phyloP scores from a whole-genome alignment of 2,888 invertebrate species.

The Alitta virens region DNA sequence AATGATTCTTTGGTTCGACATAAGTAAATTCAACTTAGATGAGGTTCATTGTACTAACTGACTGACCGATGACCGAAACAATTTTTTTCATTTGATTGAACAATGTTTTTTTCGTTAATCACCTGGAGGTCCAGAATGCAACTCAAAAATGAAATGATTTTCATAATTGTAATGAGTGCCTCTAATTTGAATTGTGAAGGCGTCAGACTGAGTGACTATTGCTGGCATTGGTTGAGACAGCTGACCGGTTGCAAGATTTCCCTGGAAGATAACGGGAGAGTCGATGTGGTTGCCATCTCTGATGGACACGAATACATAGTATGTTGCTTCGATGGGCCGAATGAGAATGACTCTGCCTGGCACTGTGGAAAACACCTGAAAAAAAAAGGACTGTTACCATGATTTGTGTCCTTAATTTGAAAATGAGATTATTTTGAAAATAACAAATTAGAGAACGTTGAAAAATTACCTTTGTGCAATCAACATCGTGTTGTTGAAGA shows the following conservation, averaged over 20 bases:
- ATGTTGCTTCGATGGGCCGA: not conserved
- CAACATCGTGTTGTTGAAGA: too few species aligned
- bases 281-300: not conserved
- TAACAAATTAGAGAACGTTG: too few species aligned
- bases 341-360: not conserved
- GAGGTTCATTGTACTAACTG: too few species aligned
- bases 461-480: too few species aligned
- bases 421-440: too few species aligned
- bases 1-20: too few species aligned
- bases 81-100: not conserved
- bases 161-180: not conserved
- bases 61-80: too few species aligned
- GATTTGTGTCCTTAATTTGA: too few species aligned
- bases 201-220: not conserved
- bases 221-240: not conserved
- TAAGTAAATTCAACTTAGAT: too few species aligned
- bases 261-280: not conserved
- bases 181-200: not conserved
- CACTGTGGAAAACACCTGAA: not conserved
- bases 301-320: not conserved
- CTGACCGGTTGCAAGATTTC: not conserved
- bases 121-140: not conserved
- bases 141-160: not conserved
- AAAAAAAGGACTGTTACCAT: too few species aligned
- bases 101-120: not conserved